phyloP scores from a whole-genome alignment of 1,140 invertebrate genomes.

The Pogonomyrmex californicus region DNA sequence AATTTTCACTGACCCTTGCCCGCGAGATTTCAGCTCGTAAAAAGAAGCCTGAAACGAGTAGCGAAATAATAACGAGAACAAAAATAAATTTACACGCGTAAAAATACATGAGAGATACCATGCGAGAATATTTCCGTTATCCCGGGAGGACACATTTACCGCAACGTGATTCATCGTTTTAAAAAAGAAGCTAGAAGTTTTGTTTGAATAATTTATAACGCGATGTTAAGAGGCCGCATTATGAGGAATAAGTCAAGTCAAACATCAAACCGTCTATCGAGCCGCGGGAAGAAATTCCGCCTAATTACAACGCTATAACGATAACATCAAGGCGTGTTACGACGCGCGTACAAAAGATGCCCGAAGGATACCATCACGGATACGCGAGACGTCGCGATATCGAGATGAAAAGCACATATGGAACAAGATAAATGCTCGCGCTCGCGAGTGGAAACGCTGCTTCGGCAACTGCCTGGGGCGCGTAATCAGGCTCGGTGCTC shows the following conservation, averaged over 20 bases:
- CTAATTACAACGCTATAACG: constrained; percentile 52
- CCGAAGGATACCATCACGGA: constrained; percentile 44
- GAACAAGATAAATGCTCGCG: constrained; percentile 71
- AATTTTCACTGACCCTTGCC: constrained; percentile 82
- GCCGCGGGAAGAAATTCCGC: constrained; percentile 12
- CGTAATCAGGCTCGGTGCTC: constrained; percentile 67
- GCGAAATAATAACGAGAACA: constrained; percentile 38
- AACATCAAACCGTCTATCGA: constrained; percentile 5
- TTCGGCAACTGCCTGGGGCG: constrained; percentile 50
- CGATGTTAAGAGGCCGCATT: constrained; percentile 11
- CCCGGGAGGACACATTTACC: neutral
- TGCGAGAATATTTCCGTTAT: constrained; percentile 13
- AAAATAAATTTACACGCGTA: constrained; percentile 29
- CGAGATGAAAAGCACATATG: constrained; percentile 63
- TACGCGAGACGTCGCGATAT: constrained; percentile 24
- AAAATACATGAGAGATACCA: neutral
- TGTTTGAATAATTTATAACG: neutral
- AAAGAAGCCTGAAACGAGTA: constrained; percentile 39
- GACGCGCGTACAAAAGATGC: constrained; percentile 20
- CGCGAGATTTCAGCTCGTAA: constrained; percentile 47
- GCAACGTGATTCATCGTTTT: neutral
- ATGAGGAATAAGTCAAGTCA: constrained; percentile 38
- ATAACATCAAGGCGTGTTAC: constrained; percentile 49
- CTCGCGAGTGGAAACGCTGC: constrained; percentile 63
- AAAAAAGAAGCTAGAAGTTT: neutral